Conservation (phyloP, 2,113 vertebrate genomes). For the Sphyrna mokarran region DNA sequence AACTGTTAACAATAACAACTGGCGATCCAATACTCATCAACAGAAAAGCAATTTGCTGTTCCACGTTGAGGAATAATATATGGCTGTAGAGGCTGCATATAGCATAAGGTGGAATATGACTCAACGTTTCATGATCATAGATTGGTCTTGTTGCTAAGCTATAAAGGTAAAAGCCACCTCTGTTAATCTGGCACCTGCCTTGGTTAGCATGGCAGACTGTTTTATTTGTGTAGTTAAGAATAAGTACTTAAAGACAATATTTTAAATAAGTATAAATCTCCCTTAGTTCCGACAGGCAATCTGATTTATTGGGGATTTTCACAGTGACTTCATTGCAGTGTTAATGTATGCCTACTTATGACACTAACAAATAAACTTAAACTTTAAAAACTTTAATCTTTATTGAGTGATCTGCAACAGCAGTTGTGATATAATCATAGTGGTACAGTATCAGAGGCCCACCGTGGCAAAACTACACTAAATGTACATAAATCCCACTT, state of each 20-base stretch:
- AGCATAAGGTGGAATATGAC: not conserved
- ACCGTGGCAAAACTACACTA: no score
- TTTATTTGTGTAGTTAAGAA: not conserved
- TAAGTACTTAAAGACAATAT: not conserved
- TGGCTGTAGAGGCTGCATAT: not conserved
- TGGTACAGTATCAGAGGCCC: no score
- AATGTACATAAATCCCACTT: no score
- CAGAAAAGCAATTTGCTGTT: not conserved
- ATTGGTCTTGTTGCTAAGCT: not conserved
- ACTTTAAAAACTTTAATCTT: no score
- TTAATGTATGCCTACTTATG: no score
- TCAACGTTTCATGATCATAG: not conserved
- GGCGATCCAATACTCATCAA: not conserved
- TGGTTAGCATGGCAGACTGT: not conserved
- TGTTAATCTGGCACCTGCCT: not conserved
- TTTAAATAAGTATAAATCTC: not conserved
- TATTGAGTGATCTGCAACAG: not conserved
- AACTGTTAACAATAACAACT: not conserved
- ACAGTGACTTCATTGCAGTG: no score
- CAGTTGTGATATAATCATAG: not conserved
- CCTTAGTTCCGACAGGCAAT: not conserved
- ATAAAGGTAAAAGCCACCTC: not conserved
- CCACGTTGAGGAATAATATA: not conserved
- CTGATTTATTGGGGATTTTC: not conserved
- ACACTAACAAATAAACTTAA: no score